Conservation (phyloP, 2,797 vertebrate species). For the Geotrypetes seraphini region DNA sequence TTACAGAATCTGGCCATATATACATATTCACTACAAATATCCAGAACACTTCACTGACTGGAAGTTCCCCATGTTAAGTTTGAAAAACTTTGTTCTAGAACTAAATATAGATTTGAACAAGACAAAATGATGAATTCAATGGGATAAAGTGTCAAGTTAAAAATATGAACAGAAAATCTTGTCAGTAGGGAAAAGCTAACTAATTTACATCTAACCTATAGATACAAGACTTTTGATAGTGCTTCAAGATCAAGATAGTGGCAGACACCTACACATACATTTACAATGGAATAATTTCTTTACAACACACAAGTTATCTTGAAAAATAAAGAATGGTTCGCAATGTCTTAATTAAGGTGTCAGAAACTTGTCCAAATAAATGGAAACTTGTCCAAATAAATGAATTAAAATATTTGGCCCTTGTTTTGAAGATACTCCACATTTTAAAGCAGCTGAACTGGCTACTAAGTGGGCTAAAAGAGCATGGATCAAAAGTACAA, state of each 20-base stretch:
- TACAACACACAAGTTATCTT: not conserved
- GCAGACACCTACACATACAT: not conserved
- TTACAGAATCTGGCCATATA: no score
- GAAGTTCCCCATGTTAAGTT: no score
- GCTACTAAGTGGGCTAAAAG: conserved; percentile 27
- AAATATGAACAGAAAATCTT: no score
- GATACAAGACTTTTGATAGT: conserved; percentile 4
- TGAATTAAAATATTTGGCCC: conserved; percentile 35
- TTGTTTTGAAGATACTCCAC: conserved; percentile 7
- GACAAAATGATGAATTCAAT: no score
- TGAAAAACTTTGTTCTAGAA: no score
- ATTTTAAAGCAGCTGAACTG: conserved; percentile 22
- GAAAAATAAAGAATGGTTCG: conserved; percentile 3
- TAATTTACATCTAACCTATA: conserved; percentile 25
- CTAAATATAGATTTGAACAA: no score
- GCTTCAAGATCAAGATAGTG: conserved; percentile 26
- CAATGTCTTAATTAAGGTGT: not conserved
- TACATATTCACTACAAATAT: no score
- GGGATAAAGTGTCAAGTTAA: no score
- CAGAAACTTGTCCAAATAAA: conserved; percentile 5
- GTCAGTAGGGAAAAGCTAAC: no score
- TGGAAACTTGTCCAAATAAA: conserved; percentile 25
- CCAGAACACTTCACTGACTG: no score
- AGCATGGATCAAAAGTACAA: conserved; percentile 22
- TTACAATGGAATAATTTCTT: conserved; percentile 14